A percentile compares a stretch with the other conserved stretches of the same genome.
Evolutionary conservation across 2,888 invertebrate genomes (phyloP).

Genomic region (Hoplodrina blanda): DNA sequence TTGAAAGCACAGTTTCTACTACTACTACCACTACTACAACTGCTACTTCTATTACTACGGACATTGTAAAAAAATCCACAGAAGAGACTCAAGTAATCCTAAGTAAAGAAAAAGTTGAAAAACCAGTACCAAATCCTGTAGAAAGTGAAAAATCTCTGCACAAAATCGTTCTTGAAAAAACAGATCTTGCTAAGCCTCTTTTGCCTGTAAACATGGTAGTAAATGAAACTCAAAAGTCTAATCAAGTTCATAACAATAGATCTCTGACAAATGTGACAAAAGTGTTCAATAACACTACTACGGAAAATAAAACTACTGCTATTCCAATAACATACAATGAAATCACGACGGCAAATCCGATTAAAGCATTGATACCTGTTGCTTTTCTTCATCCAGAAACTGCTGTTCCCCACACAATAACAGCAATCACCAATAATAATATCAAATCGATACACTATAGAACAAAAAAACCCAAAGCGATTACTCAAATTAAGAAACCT

Average conservation of each 20-base stretch:
- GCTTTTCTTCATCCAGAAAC: constrained; percentile 41
- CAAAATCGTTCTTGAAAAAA: constrained; percentile 37
- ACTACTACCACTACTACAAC: background rate
- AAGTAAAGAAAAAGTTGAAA: constrained; percentile 22
- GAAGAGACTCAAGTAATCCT: constrained; percentile 19
- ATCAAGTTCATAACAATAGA: constrained; percentile 5
- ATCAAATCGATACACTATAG: constrained; percentile 84
- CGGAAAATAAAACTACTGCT: constrained; percentile 21
- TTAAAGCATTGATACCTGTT: constrained; percentile 43
- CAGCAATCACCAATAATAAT: constrained; percentile 84
- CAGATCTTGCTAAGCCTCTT: constrained; percentile 5
- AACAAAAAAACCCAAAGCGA: constrained; percentile 84
- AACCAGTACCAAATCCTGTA: background rate
- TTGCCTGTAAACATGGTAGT: constrained; percentile 9
- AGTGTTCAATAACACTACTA: background rate
- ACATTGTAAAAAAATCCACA: background rate
- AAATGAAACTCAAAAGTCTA: constrained; percentile 12
- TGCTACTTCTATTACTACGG: constrained; percentile 1
- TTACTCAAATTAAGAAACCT: constrained; percentile 84
- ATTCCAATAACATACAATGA: constrained; percentile 25
- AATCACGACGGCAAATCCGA: constrained; percentile 21
- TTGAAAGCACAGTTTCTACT: constrained; percentile 21
- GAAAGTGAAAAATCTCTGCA: constrained; percentile 20
- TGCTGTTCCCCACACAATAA: constrained; percentile 77
- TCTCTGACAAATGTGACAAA: constrained; percentile 18